These are phyloP conservation scores for Temnothorax longispinosus DNA, from an alignment of 1,140 invertebrate species.

Conservation along the genomic window DNA sequence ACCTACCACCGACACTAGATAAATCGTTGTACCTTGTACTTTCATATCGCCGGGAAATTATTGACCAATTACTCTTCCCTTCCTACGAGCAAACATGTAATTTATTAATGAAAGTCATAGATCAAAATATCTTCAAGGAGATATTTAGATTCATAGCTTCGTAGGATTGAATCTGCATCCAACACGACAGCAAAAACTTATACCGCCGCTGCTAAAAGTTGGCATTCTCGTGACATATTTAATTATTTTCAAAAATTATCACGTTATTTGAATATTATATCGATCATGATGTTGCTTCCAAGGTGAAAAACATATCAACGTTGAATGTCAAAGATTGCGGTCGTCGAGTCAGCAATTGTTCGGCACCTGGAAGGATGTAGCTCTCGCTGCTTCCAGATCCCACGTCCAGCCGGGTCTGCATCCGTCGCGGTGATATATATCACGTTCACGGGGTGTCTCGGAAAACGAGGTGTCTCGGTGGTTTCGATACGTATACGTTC, in stretches of 20 bases:
- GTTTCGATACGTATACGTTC: conserved; percentile 44
- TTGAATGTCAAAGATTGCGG: background rate
- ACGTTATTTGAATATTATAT: background rate
- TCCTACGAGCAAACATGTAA: background rate
- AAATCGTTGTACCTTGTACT: conserved; percentile 7
- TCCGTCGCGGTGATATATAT: background rate
- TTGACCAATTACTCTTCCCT: conserved; percentile 1
- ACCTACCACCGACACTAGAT: background rate
- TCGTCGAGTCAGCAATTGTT: background rate
- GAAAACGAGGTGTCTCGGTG: conserved; percentile 22
- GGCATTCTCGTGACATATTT: background rate
- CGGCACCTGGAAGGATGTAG: background rate
- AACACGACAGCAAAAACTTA: background rate
- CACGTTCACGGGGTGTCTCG: background rate
- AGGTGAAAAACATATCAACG: background rate
- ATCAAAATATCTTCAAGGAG: conserved; percentile 2
- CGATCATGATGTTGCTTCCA: background rate
- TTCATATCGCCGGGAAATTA: conserved; percentile 20
- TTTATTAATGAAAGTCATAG: background rate
- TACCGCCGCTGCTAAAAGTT: background rate
- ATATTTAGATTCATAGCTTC: background rate
- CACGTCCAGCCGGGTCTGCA: background rate
- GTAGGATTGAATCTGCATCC: background rate
- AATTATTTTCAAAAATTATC: background rate
- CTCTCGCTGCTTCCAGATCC: background rate